phyloP scores from a whole-genome alignment of 1,140 invertebrate species.

The Microplitis mediator region DNA sequence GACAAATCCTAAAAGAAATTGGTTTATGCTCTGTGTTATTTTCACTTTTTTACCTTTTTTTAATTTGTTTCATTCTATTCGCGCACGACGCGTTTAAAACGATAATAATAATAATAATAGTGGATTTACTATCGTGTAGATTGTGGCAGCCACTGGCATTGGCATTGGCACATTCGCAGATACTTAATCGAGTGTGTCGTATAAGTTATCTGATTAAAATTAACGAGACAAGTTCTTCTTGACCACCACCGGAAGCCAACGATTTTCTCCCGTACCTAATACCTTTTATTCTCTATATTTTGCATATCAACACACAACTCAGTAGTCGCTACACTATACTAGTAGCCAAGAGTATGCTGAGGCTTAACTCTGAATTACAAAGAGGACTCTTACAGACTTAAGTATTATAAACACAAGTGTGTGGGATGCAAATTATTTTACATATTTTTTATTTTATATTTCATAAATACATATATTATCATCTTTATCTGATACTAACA shows the following conservation, averaged over 20 bases:
- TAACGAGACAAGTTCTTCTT: constrained; percentile 16
- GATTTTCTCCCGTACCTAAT: not conserved
- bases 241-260: constrained; percentile 3
- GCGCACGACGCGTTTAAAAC: too few species aligned
- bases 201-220: constrained; percentile 4
- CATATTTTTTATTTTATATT: not conserved
- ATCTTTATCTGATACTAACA: not conserved
- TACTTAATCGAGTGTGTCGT: not conserved
- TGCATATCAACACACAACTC: constrained; percentile 18
- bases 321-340: constrained; percentile 11
- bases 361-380: not conserved
- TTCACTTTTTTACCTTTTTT: not conserved
- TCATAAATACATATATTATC: not conserved
- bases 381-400: not conserved
- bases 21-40: not conserved
- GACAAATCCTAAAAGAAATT: not conserved
- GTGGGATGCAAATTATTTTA: constrained; percentile 13
- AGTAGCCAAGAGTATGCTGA: constrained; percentile 20
- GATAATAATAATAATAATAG: too few species aligned
- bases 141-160: too few species aligned
- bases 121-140: too few species aligned
- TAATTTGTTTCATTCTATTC: too few species aligned
- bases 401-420: not conserved
- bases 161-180: not conserved
- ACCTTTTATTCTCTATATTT: constrained; percentile 5